Base-by-base conservation (phyloP, 2,113 vertebrate genomes). In the Paradoxurus hermaphroditus region DNA sequence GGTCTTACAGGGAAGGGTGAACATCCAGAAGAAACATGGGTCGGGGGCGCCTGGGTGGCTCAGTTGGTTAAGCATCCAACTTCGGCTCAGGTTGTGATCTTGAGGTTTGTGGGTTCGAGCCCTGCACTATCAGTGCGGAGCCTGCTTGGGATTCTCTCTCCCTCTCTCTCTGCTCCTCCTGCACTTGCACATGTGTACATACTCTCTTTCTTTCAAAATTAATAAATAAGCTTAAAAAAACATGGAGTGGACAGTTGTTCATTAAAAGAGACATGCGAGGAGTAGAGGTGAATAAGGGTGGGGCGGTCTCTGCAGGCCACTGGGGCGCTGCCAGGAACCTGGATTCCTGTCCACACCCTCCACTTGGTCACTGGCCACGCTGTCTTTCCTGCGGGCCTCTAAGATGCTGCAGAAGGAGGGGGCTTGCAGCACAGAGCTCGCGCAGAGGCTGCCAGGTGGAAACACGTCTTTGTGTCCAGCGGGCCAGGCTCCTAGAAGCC, bases 381-480 rank as follows among this genome's bases (percentile, higher is more conserved):
- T 72, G 31, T n/a, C 10, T 89, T 25, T 72, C 36, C 49, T 34
- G 41, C 62, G 13, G 1, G 31, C 19, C 29, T 62, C 39, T 62
- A 4, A 41, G 65, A 19, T 3, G 19, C n/a, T 36, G 9, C 21
- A 59, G 19, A 18, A 31, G 34, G 15, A 51, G 65, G 2, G 0
- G 12, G 4, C 59, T 46, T n/a, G 27, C 53, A 19, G 27, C 11
- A 27, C 7, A 0, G 29, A 36, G 36, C 16, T 78, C 41, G 34
- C 86, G n/a, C 15, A 44, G 29, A 88, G 91, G 12, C 78, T 25
- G 46, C 21, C 31, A 21, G 18, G 70, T 25, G 15, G 36, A 41
- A 44, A 62, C 10, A 12, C 0, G 0, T 3, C 29, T 68, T 34
- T 53, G 29, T n/a, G 9, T 29, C 27, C 19, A 2, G 14, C 0